These are phyloP conservation scores for Geodia barretti DNA, from an alignment of 37 sponge, comb jelly and placozoan genomes.

Conservation along the genomic window DNA sequence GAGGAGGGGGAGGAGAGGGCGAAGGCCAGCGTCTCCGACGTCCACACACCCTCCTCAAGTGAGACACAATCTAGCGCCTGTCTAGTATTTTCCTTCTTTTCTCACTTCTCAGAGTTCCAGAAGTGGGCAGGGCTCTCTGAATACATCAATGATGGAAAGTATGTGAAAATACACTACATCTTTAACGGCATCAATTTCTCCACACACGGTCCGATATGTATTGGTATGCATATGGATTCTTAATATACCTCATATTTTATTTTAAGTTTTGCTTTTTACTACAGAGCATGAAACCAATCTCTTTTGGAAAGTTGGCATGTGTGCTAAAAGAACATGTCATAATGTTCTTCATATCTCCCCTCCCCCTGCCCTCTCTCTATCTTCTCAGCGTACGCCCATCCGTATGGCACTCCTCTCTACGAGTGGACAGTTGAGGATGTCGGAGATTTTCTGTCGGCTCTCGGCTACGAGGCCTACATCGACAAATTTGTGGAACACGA, in stretches of 20 bases:
- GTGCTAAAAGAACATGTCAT: too few relatives aligned
- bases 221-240: too few relatives aligned
- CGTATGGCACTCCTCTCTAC: conserved; percentile 44
- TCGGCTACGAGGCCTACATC: conserved; percentile 73
- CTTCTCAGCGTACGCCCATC: conserved; percentile 61
- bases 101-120: too few relatives aligned
- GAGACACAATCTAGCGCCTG: background rate
- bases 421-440: conserved; percentile 74
- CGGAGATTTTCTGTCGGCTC: conserved; percentile 46
- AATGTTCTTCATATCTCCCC: background rate
- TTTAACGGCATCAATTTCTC: too few relatives aligned
- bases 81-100: too few relatives aligned
- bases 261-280: background rate
- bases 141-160: background rate
- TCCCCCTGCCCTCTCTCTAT: background rate
- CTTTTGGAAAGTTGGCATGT: background rate
- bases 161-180: too few relatives aligned
- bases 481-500: conserved; percentile 66
- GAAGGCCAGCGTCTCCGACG: background rate
- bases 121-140: background rate
- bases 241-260: too few relatives aligned
- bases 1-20: conserved; percentile 1
- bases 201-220: too few relatives aligned
- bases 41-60: background rate
- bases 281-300: background rate